Evolutionary conservation across 2,797 vertebrate genomes (phyloP).

Genomic region (Cephalopachus bancanus): DNA sequence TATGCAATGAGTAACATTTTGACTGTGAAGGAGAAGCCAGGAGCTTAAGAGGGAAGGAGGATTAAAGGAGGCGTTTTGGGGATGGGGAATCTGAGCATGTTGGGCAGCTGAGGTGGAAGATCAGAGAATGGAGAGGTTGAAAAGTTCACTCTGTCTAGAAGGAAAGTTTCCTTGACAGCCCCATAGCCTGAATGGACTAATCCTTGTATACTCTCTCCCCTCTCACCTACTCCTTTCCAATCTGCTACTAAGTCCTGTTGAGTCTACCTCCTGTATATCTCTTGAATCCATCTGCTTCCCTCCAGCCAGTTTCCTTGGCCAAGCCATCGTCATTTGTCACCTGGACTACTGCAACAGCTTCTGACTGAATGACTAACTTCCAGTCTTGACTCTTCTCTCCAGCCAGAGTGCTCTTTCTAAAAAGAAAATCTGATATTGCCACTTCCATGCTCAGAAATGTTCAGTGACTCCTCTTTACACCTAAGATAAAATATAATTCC

Average conservation of each 20-base stretch:
- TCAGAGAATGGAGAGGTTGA: not conserved
- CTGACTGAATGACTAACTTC: not conserved
- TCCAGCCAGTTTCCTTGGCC: not conserved
- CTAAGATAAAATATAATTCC: not conserved
- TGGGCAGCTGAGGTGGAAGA: not conserved
- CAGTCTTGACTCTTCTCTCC: not conserved
- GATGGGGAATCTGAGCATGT: not conserved
- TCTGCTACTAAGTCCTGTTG: not conserved
- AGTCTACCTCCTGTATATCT: not conserved
- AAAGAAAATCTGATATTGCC: constrained; percentile 50
- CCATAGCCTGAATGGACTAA: not conserved
- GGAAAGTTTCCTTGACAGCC: not conserved
- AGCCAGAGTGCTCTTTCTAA: not conserved
- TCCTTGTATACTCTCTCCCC: not conserved
- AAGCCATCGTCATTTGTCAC: not conserved
- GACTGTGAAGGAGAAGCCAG: constrained; percentile 23
- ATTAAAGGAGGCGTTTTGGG: constrained; percentile 3
- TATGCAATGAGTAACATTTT: constrained; percentile 50
- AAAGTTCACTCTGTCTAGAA: not conserved
- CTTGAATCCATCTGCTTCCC: not conserved
- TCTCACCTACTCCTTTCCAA: not conserved
- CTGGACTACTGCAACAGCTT: not conserved
- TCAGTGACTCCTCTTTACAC: not conserved
- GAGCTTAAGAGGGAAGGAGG: not conserved
- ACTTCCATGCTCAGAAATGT: not conserved